Evolutionary conservation across 1,140 invertebrate species (phyloP), one percentile per base, ranked within the genome.

Genomic region (Potamilus streckersoni): DNA sequence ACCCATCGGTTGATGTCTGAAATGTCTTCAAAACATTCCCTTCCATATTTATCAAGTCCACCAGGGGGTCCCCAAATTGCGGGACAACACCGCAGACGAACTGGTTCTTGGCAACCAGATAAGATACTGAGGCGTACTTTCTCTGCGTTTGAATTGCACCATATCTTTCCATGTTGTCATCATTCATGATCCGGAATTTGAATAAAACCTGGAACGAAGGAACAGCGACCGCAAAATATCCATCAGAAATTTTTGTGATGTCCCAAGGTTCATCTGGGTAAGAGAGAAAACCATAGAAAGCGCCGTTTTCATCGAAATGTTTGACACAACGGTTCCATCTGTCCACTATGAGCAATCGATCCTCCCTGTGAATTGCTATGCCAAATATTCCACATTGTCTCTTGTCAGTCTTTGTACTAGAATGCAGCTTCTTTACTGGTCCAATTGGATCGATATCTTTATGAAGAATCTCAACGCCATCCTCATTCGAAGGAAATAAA

Each of bases 231-330:
- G 75, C 75, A 19, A 71, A 66, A 20, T 68, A 16, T 17, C 69
- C 75, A 49, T 68, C 63, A 5, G 38, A 57, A 31, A 77, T 72
- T 11, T 23, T 17, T 31, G 75, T 71, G 61, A 77, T 66, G 49
- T 77, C 75, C 75, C 75, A 77, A 15, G 75, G 75, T 62, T 77
- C 75, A 20, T 77, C 75, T 15, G 63, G 63, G 65, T 72, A 77
- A 57, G 73, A 72, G 2, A 77, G 31, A 16, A 70, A 65, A 57
- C 75, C 75, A 38, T 61, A 71, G 0, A 66, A 77, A n/a, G 31
- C 70, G 19, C 75, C 75, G 1, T n/a, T 20, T 14, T 31, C 17
- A 55, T 60, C 69, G 60, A 77, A 77, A 69, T 77, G 73, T 63
- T 77, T 77, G 27, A 77, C 62, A 20, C 73, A 72, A 19, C 67